Conservation (phyloP, 2,797 vertebrate species). For the Eleutherodactylus coqui region DNA sequence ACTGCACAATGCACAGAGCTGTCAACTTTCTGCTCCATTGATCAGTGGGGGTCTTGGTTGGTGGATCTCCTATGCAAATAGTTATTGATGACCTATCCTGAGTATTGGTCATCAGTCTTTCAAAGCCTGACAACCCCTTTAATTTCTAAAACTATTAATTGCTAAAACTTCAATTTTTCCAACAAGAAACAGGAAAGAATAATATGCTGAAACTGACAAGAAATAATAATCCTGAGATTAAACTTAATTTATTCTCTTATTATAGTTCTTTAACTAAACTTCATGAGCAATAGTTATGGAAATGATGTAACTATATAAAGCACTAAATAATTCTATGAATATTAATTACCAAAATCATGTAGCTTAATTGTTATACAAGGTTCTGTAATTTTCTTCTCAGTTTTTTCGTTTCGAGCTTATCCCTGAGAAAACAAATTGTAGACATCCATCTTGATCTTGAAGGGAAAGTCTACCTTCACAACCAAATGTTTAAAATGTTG, state of each 20-base stretch:
- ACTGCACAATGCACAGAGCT: no score
- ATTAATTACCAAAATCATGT: not conserved
- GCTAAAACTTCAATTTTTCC: not conserved
- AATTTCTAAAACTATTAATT: not conserved
- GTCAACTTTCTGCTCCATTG: no score
- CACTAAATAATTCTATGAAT: slow-evolving; percentile 11
- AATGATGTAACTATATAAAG: slow-evolving; percentile 16
- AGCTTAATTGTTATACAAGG: not conserved
- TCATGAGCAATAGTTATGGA: slow-evolving; percentile 8
- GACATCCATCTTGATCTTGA: not conserved
- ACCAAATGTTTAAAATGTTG: no score
- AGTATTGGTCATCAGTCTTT: no score
- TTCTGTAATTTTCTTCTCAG: not conserved
- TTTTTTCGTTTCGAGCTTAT: not conserved
- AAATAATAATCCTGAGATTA: not conserved
- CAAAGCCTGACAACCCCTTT: no score
- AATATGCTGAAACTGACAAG: not conserved
- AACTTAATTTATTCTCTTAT: slow-evolving; percentile 5
- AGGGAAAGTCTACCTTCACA: not conserved
- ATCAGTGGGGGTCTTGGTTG: no score
- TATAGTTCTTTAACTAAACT: slow-evolving; percentile 17
- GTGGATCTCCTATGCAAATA: no score
- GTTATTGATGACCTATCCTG: no score
- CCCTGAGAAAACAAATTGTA: not conserved
- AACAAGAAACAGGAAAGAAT: not conserved